Evolutionary conservation across 2,113 vertebrate genomes (phyloP).

Genomic region (Pseudorhombus dupliciocellatus): DNA sequence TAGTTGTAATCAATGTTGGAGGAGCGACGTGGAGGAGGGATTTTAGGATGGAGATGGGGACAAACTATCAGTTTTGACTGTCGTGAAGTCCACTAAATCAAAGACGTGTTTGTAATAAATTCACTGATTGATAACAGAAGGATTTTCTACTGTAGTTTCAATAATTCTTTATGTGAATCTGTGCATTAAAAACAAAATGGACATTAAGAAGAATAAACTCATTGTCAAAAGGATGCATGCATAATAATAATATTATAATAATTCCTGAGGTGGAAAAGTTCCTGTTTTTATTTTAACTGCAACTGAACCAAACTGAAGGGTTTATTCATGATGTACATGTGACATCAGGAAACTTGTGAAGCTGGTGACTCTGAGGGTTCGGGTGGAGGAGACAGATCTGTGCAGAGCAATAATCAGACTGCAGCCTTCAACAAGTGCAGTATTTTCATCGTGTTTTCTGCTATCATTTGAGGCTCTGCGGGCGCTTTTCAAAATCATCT

Average conservation of each 20-base stretch:
- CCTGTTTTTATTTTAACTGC: background rate
- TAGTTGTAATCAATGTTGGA: conserved; percentile 47
- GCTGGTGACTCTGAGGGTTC: background rate
- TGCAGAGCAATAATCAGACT: background rate
- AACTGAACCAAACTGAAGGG: background rate
- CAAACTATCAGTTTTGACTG: too few relatives aligned
- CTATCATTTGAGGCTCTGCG: background rate
- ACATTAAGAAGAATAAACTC: too few relatives aligned
- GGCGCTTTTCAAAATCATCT: background rate
- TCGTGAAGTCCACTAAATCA: too few relatives aligned
- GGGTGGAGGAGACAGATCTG: background rate
- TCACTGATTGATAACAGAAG: too few relatives aligned
- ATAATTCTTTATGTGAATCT: background rate
- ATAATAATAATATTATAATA: too few relatives aligned
- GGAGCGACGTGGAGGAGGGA: conserved; percentile 15
- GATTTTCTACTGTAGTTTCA: too few relatives aligned
- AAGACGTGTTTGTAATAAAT: too few relatives aligned
- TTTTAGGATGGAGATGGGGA: conserved; percentile 7
- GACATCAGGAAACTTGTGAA: background rate
- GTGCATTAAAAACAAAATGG: background rate
- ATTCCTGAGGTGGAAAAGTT: background rate
- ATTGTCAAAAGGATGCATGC: too few relatives aligned
- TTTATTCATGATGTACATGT: background rate
- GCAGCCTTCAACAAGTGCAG: background rate
- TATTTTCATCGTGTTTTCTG: background rate